phyloP scores from a whole-genome alignment of 2,797 vertebrate species.

The Centroberyx gerrardi region DNA sequence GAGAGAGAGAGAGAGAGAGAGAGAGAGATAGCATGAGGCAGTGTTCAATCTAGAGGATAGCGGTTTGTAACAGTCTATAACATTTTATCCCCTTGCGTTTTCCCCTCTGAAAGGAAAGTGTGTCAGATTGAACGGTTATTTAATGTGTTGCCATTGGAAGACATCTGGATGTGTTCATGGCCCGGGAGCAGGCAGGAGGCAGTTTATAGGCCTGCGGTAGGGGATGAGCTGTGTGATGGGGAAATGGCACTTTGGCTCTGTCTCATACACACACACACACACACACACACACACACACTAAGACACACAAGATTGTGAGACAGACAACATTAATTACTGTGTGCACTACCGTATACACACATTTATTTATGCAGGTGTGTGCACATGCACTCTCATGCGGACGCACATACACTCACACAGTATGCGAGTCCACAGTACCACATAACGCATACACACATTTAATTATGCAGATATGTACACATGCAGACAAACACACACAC shows the following conservation, averaged over 20 bases:
- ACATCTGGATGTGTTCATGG: slow-evolving; percentile 86
- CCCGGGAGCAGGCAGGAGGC: slow-evolving; percentile 83
- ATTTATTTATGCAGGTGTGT: slow-evolving; percentile 15
- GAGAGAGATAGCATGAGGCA: slow-evolving; percentile 53
- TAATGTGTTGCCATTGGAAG: slow-evolving; percentile 86
- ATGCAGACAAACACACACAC: slow-evolving; percentile 14
- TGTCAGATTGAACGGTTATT: slow-evolving; percentile 88
- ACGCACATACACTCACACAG: slow-evolving; percentile 32
- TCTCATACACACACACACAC: slow-evolving; percentile 48
- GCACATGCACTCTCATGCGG: background rate
- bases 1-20: slow-evolving; percentile 52
- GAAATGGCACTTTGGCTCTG: slow-evolving; percentile 71
- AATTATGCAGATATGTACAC: slow-evolving; percentile 68
- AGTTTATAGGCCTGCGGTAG: slow-evolving; percentile 79
- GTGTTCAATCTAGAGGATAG: slow-evolving; percentile 71
- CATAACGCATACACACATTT: slow-evolving; percentile 48
- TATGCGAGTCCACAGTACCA: slow-evolving; percentile 33
- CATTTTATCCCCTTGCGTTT: slow-evolving; percentile 84
- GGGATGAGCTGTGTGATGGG: slow-evolving; percentile 72
- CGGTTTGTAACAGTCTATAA: slow-evolving; percentile 83
- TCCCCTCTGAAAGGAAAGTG: slow-evolving; percentile 79
- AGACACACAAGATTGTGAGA: slow-evolving; percentile 4
- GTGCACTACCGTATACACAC: slow-evolving; percentile 7
- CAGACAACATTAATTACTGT: slow-evolving; percentile 9
- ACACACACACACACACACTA: slow-evolving; percentile 22